Conservation (phyloP, 2,113 vertebrate genomes). For the Australoheros scitulus region DNA sequence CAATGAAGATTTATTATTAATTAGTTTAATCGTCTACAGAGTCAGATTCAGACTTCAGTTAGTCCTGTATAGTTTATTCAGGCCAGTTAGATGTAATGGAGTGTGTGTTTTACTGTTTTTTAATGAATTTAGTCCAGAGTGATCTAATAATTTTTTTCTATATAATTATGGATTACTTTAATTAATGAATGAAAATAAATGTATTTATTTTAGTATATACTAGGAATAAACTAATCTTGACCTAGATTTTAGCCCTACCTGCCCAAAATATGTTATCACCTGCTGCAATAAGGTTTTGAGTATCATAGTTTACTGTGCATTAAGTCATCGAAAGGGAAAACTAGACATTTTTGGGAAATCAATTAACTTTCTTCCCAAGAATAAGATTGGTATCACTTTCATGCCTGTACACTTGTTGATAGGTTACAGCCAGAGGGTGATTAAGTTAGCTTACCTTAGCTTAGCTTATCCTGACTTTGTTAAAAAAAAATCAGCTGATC, state of each 20-base stretch:
- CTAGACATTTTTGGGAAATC: background rate
- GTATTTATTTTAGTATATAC: background rate
- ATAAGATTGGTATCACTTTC: background rate
- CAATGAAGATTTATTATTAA: slow-evolving; percentile 23
- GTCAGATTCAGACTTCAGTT: slow-evolving; percentile 36
- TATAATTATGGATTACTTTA: background rate
- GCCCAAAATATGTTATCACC: background rate
- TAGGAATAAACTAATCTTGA: background rate
- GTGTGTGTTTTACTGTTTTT: background rate
- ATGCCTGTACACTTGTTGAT: background rate
- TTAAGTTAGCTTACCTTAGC: background rate
- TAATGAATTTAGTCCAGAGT: background rate
- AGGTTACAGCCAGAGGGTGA: background rate
- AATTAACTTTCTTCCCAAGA: background rate
- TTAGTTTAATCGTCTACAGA: slow-evolving; percentile 31
- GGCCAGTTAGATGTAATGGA: background rate
- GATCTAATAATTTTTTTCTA: background rate
- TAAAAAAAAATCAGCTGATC: background rate
- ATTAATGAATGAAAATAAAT: background rate
- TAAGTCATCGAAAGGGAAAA: background rate
- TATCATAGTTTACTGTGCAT: background rate
- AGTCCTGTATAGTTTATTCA: slow-evolving; percentile 30
- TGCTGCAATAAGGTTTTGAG: background rate
- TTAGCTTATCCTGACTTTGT: background rate
- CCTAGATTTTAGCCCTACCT: background rate